Percentiles rank a stretch among this genome's conserved stretches.
These are phyloP conservation scores for Netelia fuscicornis DNA, from an alignment of 2,888 invertebrate species.

Conservation along the genomic window DNA sequence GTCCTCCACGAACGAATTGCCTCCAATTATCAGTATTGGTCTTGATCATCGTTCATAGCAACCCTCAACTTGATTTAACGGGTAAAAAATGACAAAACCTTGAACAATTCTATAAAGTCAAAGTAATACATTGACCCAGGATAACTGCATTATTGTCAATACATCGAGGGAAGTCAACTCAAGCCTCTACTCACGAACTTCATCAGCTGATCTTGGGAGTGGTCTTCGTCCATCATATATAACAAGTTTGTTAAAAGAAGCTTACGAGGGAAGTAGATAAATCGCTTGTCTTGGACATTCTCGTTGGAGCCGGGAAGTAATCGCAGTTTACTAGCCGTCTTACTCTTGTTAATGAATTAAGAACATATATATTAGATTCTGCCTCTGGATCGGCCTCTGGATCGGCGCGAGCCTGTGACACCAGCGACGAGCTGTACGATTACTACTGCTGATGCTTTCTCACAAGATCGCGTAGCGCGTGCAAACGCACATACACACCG, in stretches of 20 bases:
- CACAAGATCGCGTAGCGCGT: constrained; percentile 28
- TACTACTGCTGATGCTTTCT: constrained; percentile 37
- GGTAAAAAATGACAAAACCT: too few relatives aligned
- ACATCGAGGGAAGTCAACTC: too few relatives aligned
- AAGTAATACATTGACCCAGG: too few relatives aligned
- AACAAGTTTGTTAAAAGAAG: constrained; percentile 36
- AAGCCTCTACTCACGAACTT: too few relatives aligned
- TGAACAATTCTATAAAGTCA: too few relatives aligned
- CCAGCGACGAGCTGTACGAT: constrained; percentile 12
- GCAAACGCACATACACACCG: background rate
- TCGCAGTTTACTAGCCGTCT: constrained; percentile 59
- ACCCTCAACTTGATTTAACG: too few relatives aligned
- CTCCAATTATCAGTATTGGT: too few relatives aligned
- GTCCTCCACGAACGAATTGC: too few relatives aligned
- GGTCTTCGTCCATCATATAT: too few relatives aligned
- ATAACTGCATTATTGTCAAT: too few relatives aligned
- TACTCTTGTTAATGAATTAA: constrained; percentile 59
- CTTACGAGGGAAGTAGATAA: constrained; percentile 40
- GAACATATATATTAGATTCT: constrained; percentile 24
- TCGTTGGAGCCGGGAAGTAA: constrained; percentile 38
- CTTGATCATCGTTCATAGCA: too few relatives aligned
- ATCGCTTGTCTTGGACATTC: constrained; percentile 16
- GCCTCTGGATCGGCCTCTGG: background rate
- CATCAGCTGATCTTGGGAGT: too few relatives aligned
- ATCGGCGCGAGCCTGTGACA: constrained; percentile 21